A percentile compares a stretch with the other conserved stretches of the same genome.
These are phyloP conservation scores for Meloidogyne chitwoodi DNA, from an alignment of 1,140 invertebrate species.

Conservation along the genomic window DNA sequence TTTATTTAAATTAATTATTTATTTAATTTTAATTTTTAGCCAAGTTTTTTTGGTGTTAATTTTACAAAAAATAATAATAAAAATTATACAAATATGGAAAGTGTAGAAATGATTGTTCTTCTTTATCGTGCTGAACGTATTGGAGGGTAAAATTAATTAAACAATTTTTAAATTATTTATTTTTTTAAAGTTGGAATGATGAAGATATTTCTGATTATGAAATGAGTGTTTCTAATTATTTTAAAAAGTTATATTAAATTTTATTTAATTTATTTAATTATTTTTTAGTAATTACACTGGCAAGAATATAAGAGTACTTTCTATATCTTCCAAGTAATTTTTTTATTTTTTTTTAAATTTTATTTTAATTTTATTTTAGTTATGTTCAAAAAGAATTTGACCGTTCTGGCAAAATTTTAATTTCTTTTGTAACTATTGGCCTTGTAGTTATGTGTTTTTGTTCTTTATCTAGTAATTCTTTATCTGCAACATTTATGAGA, in stretches of 20 bases:
- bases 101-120: conserved; percentile 38
- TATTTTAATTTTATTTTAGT: not conserved
- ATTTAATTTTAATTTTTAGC: conserved; percentile 23
- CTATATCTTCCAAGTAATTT: conserved; percentile 11
- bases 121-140: conserved; percentile 36
- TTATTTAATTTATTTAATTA: not conserved
- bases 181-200: conserved; percentile 13
- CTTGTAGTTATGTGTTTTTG: conserved; percentile 43
- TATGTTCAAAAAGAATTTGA: conserved; percentile 35
- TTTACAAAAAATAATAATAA: conserved; percentile 20
- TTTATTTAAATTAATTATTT: not conserved
- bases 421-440: conserved; percentile 42
- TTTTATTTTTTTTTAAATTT: not conserved
- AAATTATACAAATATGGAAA: conserved; percentile 24
- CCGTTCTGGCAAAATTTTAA: conserved; percentile 38
- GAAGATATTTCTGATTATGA: conserved; percentile 39
- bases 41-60: conserved; percentile 53
- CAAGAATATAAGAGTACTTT: conserved; percentile 31
- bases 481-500: conserved; percentile 43
- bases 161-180: not conserved
- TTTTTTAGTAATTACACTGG: conserved; percentile 38
- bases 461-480: conserved; percentile 33
- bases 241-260: conserved; percentile 20
- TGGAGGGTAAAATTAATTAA: conserved; percentile 40
- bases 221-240: conserved; percentile 38